These are phyloP conservation scores for Hydraecia micacea DNA, from an alignment of 2,888 invertebrate species.

Conservation along the genomic window DNA sequence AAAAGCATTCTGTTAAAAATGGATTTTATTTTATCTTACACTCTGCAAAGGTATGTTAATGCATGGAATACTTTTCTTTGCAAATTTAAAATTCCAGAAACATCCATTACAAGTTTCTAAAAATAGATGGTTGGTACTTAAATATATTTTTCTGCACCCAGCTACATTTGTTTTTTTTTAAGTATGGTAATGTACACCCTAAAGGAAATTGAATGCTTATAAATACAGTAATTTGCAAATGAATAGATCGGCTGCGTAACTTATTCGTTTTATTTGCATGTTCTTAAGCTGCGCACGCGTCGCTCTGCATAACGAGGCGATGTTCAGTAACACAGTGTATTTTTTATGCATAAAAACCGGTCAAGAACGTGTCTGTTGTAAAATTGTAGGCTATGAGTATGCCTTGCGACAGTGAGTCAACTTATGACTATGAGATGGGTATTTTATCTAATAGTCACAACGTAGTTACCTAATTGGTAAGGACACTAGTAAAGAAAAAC, in stretches of 20 bases:
- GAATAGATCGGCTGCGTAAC: conserved; percentile 61
- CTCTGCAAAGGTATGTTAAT: conserved; percentile 27
- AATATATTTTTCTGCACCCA: background rate
- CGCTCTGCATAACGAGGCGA: conserved; percentile 54
- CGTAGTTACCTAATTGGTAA: conserved; percentile 4
- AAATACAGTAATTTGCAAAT: conserved; percentile 64
- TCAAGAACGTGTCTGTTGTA: conserved; percentile 35
- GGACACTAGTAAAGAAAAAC: background rate
- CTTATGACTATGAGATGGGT: conserved; percentile 18
- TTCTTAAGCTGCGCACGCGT: conserved; percentile 54
- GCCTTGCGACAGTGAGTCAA: conserved; percentile 15
- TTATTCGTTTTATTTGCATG: conserved; percentile 49
- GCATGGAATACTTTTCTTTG: conserved; percentile 6
- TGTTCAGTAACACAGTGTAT: conserved; percentile 41
- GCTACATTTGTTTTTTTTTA: conserved; percentile 16
- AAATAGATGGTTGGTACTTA: background rate
- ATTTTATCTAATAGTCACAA: background rate
- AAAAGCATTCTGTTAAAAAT: conserved; percentile 18
- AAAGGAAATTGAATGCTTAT: conserved; percentile 37
- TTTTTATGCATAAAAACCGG: conserved; percentile 35
- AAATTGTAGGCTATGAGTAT: conserved; percentile 35
- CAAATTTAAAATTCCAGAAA: background rate
- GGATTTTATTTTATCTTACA: conserved; percentile 5
- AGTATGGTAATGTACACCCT: background rate
- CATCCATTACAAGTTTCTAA: conserved; percentile 4